Evolutionary conservation across 2,113 vertebrate genomes (phyloP).

Genomic region (Urocitellus parryii): DNA sequence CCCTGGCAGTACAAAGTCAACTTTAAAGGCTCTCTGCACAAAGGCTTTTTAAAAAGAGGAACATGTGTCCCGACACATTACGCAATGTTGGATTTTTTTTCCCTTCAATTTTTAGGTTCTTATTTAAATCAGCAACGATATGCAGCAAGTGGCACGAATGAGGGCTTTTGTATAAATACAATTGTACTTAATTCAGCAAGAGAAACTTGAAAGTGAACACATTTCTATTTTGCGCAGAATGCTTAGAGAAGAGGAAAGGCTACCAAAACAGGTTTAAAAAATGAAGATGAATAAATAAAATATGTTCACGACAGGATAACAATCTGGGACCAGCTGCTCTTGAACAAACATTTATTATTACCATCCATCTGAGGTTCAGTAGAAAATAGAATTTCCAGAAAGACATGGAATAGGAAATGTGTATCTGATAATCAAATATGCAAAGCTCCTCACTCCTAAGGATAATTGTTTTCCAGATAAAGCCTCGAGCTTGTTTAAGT

Average conservation of each 20-base stretch:
- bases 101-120: not conserved
- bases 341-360: slow-evolving; percentile 81
- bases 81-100: not conserved
- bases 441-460: too few species aligned
- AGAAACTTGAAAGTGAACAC: slow-evolving; percentile 61
- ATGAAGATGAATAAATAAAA: slow-evolving; percentile 82
- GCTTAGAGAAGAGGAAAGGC: too few species aligned
- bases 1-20: not conserved
- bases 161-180: slow-evolving; percentile 22
- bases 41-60: not conserved
- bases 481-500: too few species aligned
- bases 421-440: too few species aligned
- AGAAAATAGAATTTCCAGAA: too few species aligned
- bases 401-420: too few species aligned
- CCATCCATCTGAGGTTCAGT: too few species aligned
- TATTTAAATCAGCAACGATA: not conserved
- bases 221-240: too few species aligned
- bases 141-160: not conserved
- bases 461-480: too few species aligned
- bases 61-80: not conserved
- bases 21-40: not conserved
- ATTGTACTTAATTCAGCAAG: not conserved
- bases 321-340: slow-evolving; percentile 79
- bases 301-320: slow-evolving; percentile 66
- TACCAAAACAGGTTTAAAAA: too few species aligned